These are phyloP conservation scores for Scomber scombrus DNA, from an alignment of 2,113 vertebrate species.

Conservation along the genomic window DNA sequence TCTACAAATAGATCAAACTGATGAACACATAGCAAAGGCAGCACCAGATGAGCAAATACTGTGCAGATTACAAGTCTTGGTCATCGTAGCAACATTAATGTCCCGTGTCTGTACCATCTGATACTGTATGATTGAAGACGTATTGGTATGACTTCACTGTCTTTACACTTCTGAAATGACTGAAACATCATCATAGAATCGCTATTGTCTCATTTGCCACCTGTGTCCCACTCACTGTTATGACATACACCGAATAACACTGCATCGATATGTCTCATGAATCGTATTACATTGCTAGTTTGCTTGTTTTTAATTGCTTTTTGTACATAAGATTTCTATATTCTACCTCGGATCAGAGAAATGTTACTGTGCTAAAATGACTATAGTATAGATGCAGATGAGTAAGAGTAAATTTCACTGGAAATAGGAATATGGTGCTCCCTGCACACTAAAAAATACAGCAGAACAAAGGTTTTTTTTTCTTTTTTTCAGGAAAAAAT, in stretches of 20 bases:
- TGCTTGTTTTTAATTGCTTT: constrained; percentile 75
- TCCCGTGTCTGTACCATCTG: background rate
- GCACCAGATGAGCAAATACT: constrained; percentile 31
- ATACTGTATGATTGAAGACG: constrained; percentile 25
- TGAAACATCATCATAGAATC: constrained; percentile 36
- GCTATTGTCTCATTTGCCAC: constrained; percentile 39
- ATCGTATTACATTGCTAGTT: constrained; percentile 68
- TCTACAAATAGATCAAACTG: constrained; percentile 54
- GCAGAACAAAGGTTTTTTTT: constrained; percentile 25
- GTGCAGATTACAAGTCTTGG: constrained; percentile 33
- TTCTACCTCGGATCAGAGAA: constrained; percentile 59
- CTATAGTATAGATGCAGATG: constrained; percentile 69
- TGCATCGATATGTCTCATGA: constrained; percentile 62
- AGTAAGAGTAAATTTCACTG: constrained; percentile 62
- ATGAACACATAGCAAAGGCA: constrained; percentile 49
- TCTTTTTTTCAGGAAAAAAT: constrained; percentile 28
- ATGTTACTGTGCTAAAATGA: constrained; percentile 62
- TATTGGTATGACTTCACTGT: constrained; percentile 10
- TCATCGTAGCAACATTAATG: constrained; percentile 24
- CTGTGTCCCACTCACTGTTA: constrained; percentile 34
- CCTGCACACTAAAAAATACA: constrained; percentile 62
- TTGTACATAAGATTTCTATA: constrained; percentile 67
- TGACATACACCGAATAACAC: constrained; percentile 63
- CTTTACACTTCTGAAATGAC: constrained; percentile 32
- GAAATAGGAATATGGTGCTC: constrained; percentile 70